phyloP scores from a whole-genome alignment of 2,113 vertebrate genomes.

The Connochaetes taurinus region DNA sequence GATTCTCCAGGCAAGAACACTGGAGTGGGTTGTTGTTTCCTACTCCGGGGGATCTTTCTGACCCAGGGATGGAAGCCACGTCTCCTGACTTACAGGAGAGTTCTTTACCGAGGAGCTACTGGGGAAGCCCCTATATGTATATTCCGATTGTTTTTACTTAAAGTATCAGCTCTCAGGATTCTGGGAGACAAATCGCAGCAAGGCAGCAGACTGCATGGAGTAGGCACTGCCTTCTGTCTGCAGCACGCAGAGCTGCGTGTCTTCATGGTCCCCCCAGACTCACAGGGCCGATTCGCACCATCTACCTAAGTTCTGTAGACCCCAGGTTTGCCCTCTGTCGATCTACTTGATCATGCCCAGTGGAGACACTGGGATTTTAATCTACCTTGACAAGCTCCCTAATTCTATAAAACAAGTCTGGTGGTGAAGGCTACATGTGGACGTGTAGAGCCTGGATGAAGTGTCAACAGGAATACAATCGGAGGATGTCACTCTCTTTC shows the following conservation, averaged over 20 bases:
- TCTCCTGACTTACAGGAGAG: not conserved
- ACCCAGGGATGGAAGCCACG: not conserved
- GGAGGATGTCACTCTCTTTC: not conserved
- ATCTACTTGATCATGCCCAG: too few species aligned
- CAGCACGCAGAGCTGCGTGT: accelerated
- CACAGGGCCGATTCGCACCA: accelerated
- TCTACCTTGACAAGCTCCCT: not conserved
- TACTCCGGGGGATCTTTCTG: not conserved
- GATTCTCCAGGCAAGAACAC: not conserved
- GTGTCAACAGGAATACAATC: not conserved
- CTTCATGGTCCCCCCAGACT: accelerated
- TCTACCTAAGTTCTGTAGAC: accelerated
- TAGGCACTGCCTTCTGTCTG: accelerated
- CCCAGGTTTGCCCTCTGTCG: accelerated
- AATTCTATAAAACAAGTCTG: not conserved
- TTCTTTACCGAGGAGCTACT: not conserved
- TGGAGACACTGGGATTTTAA: accelerated
- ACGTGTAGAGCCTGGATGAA: not conserved
- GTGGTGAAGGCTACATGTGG: accelerated
- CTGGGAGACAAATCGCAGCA: accelerated
- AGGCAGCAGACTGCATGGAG: accelerated
- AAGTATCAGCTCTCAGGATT: not conserved
- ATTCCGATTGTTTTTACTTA: not conserved
- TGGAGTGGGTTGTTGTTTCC: not conserved
- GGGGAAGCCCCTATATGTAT: not conserved